Conservation (phyloP, 2,113 vertebrate genomes). For the Paradoxurus hermaphroditus region DNA sequence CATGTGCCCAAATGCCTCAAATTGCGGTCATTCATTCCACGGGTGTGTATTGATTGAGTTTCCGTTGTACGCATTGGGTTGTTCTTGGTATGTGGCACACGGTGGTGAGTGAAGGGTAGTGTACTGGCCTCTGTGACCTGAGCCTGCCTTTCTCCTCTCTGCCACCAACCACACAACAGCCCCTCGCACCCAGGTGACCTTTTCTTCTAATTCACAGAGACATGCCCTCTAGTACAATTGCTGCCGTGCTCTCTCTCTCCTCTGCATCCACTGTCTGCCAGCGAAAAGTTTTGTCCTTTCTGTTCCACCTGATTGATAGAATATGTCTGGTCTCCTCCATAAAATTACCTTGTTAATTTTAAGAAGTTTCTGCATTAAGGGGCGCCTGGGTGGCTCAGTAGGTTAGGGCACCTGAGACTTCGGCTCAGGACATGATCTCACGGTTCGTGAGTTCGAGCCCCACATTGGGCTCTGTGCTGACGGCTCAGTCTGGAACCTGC, state of each 20-base stretch:
- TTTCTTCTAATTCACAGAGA: neutral
- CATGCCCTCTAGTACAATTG: neutral
- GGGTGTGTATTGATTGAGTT: neutral
- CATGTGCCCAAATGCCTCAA: neutral
- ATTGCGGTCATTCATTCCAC: neutral
- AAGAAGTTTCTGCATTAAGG: neutral
- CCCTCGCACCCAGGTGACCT: no score
- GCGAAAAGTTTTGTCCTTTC: neutral
- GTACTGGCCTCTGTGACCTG: rapidly evolving
- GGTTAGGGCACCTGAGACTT: no score
- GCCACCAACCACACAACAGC: neutral
- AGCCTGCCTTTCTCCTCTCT: neutral
- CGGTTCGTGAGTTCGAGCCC: no score
- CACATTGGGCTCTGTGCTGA: no score
- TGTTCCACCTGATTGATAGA: neutral
- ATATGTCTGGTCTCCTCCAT: neutral
- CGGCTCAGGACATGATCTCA: no score
- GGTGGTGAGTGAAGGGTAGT: neutral
- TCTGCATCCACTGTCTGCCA: neutral
- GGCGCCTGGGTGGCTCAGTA: no score
- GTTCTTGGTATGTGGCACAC: neutral
- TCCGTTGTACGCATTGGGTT: neutral
- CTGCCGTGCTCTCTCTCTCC: neutral
- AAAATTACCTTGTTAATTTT: neutral
- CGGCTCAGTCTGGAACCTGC: no score